Percentiles rank a stretch among this genome's conserved stretches.
Evolutionary conservation across 2,797 vertebrate species (phyloP).

Genomic region (Tenualosa thibaudeaui): DNA sequence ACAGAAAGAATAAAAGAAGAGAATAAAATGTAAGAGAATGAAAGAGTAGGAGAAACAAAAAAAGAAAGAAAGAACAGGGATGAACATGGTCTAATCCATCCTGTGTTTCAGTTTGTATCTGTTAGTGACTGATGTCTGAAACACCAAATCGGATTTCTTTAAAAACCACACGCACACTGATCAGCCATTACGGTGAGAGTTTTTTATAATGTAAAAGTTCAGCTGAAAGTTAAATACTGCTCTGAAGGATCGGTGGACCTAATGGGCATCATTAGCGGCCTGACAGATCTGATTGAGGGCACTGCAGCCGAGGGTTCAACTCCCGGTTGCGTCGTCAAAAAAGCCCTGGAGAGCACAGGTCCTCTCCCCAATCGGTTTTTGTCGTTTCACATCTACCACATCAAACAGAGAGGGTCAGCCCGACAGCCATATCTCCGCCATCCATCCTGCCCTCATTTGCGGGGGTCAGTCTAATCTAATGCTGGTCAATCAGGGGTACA

Average conservation of each 20-base stretch:
- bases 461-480: slow-evolving; percentile 49
- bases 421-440: slow-evolving; percentile 36
- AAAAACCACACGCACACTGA: not conserved
- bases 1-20: not conserved
- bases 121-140: not conserved
- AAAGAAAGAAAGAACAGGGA: not conserved
- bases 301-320: slow-evolving; percentile 64
- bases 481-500: slow-evolving; percentile 48
- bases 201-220: not conserved
- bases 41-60: slow-evolving; percentile 8
- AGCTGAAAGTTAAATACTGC: slow-evolving; percentile 11
- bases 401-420: slow-evolving; percentile 57
- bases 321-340: slow-evolving; percentile 55
- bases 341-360: slow-evolving; percentile 55
- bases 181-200: not conserved
- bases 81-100: not conserved
- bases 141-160: not conserved
- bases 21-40: not conserved
- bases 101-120: not conserved
- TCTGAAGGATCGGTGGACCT: slow-evolving; percentile 60
- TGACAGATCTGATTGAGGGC: slow-evolving; percentile 73
- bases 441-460: slow-evolving; percentile 52
- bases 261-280: slow-evolving; percentile 70
- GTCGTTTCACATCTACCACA: slow-evolving; percentile 58
- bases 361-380: slow-evolving; percentile 63